These are phyloP conservation scores for Drosophila kokeensis DNA, from an alignment of 2,888 invertebrate species.

Conservation along the genomic window DNA sequence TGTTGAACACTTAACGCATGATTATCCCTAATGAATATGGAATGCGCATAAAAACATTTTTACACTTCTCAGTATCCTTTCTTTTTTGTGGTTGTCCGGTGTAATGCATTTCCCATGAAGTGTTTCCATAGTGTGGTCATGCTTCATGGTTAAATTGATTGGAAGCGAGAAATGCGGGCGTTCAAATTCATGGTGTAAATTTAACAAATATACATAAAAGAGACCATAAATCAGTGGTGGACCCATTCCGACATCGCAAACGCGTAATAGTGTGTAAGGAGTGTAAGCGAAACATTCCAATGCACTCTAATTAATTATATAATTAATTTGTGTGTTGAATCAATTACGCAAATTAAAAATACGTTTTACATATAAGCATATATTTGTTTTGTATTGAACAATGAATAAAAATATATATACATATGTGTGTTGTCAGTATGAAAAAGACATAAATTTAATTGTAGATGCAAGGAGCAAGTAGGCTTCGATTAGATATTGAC, in stretches of 20 bases:
- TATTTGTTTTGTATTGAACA: background rate
- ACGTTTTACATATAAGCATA: background rate
- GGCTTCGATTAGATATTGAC: background rate
- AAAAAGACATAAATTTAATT: background rate
- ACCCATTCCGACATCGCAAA: too few species aligned
- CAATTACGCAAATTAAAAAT: background rate
- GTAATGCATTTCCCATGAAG: conserved; percentile 53
- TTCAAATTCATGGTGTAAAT: conserved; percentile 15
- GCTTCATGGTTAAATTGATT: conserved; percentile 50
- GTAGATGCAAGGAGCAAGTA: too few species aligned
- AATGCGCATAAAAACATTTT: conserved; percentile 44
- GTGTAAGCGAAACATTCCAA: background rate
- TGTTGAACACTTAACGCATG: conserved; percentile 70
- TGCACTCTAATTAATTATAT: background rate
- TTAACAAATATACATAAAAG: conserved; percentile 10
- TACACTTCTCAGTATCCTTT: background rate
- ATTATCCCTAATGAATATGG: conserved; percentile 80
- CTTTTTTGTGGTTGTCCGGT: background rate
- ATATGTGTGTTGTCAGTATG: background rate
- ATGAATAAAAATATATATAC: background rate
- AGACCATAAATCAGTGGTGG: conserved; percentile 47
- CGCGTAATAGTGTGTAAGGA: background rate
- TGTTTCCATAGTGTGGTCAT: conserved; percentile 44
- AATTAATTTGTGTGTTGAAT: background rate
- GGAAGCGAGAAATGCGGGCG: too few species aligned